These are phyloP conservation scores for Dermatemys mawii DNA, from an alignment of 2,113 vertebrate species.

Conservation along the genomic window DNA sequence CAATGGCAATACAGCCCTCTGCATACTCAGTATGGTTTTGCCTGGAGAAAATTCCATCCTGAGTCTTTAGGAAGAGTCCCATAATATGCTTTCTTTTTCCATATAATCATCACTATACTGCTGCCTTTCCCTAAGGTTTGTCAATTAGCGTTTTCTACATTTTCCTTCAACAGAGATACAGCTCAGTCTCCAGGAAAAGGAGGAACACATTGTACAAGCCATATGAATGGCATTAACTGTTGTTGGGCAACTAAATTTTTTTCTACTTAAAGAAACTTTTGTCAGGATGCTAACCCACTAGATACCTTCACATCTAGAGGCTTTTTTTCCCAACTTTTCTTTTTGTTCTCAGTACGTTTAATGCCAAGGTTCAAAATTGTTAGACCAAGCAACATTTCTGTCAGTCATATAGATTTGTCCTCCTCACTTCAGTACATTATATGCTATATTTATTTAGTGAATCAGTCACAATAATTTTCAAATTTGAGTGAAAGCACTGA, in stretches of 20 bases:
- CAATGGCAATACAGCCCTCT: neutral
- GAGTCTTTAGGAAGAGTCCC: neutral
- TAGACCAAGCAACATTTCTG: neutral
- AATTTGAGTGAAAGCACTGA: constrained; percentile 21
- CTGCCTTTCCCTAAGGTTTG: neutral
- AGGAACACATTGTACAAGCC: neutral
- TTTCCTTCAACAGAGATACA: neutral
- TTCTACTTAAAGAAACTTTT: neutral
- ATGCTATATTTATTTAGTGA: neutral
- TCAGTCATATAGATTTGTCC: neutral
- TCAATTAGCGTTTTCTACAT: neutral
- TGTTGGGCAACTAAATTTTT: no score
- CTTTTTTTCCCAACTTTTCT: no score
- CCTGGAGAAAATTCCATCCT: neutral
- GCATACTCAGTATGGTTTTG: neutral
- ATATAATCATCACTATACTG: neutral
- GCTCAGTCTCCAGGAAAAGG: neutral
- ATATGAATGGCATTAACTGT: neutral
- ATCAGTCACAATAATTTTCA: constrained; percentile 27
- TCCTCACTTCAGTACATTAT: neutral
- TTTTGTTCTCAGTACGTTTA: neutral
- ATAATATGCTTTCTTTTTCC: neutral
- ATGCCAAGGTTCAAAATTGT: neutral
- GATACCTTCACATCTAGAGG: neutral
- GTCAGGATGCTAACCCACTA: neutral